These are phyloP conservation scores for Caenorhabditis panamensis DNA, from an alignment of 2,888 invertebrate species.

Conservation along the genomic window DNA sequence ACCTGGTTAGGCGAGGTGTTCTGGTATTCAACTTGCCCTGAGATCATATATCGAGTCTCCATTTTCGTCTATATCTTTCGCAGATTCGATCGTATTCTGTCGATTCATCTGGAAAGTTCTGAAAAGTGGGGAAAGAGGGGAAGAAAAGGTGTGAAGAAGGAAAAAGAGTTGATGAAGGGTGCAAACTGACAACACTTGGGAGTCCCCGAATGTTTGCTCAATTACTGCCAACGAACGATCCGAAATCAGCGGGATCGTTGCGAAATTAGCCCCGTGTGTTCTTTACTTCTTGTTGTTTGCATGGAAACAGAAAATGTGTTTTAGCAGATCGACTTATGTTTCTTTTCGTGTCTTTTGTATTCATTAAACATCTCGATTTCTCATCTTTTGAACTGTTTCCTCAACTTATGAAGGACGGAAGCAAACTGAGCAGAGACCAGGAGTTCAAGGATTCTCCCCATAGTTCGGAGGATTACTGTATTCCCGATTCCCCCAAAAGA, in stretches of 20 bases:
- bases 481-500: background rate
- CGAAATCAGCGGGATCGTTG: background rate
- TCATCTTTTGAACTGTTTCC: too few species aligned
- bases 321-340: too few species aligned
- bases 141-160: background rate
- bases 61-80: constrained; percentile 23
- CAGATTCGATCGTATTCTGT: constrained; percentile 36
- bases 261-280: background rate
- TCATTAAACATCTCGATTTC: too few species aligned
- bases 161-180: background rate
- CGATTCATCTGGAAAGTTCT: constrained; percentile 20
- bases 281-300: background rate
- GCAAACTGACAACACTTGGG: constrained; percentile 29
- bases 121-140: background rate
- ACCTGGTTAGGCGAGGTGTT: background rate
- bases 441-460: too few species aligned
- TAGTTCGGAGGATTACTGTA: too few species aligned
- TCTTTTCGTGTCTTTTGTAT: too few species aligned
- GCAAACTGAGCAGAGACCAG: too few species aligned
- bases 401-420: too few species aligned
- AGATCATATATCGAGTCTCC: constrained; percentile 35
- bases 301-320: too few species aligned
- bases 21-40: constrained; percentile 5
- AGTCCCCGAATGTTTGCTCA: constrained; percentile 24
- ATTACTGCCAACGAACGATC: constrained; percentile 25